These are phyloP conservation scores for Rhagium mordax DNA, from an alignment of 2,888 invertebrate genomes.

Conservation along the genomic window DNA sequence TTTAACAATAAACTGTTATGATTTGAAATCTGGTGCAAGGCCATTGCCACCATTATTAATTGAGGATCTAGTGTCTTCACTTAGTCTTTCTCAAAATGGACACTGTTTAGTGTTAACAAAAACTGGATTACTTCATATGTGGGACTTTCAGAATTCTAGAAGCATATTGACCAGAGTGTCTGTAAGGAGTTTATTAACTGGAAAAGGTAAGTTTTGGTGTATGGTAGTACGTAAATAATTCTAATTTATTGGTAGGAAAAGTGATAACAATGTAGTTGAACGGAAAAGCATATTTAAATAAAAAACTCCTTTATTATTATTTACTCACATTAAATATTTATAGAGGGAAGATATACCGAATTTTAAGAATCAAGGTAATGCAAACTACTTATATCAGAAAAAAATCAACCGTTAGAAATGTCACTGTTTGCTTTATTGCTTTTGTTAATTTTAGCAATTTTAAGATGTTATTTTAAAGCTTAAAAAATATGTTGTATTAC, in stretches of 20 bases:
- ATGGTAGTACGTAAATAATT: no score
- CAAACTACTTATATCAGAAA: no score
- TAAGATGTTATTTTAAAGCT: no score
- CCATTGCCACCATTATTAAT: conserved; percentile 74
- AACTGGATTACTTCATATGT: conserved; percentile 73
- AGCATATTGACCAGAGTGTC: conserved; percentile 74
- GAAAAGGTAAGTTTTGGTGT: conserved; percentile 68
- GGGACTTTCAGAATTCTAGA: conserved; percentile 74
- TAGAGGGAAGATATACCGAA: no score
- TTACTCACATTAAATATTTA: no score
- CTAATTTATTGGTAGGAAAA: not conserved
- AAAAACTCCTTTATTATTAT: no score
- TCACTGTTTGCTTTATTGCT: no score
- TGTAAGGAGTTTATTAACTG: conserved; percentile 75
- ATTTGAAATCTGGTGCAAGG: conserved; percentile 70
- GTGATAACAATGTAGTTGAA: not conserved
- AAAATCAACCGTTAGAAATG: no score
- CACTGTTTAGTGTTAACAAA: conserved; percentile 74
- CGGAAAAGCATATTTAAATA: no score
- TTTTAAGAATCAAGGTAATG: no score
- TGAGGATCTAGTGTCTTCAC: conserved; percentile 74
- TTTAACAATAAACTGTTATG: conserved; percentile 77
- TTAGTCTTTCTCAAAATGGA: conserved; percentile 71
- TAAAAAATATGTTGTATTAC: no score
- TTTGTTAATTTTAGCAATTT: no score